phyloP scores from a whole-genome alignment of 2,888 invertebrate species.

The Geotrupes spiniger region DNA sequence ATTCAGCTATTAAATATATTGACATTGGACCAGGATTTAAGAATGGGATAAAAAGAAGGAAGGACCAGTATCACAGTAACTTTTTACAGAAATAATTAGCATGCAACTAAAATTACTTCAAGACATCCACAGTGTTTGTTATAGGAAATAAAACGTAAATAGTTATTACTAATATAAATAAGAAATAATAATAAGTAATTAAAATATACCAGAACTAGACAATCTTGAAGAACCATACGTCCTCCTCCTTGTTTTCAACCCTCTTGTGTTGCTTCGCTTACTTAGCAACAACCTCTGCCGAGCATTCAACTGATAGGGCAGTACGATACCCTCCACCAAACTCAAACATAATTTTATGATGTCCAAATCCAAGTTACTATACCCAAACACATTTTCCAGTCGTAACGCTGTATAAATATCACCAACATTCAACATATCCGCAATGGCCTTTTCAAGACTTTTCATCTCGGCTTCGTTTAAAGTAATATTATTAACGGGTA shows the following conservation, averaged over 20 bases:
- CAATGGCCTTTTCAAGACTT: constrained; percentile 54
- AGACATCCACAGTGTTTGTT: too few species aligned
- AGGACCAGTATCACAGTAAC: too few species aligned
- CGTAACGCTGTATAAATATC: constrained; percentile 61
- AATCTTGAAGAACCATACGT: constrained; percentile 41
- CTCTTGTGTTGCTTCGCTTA: constrained; percentile 46
- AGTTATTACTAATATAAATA: too few species aligned
- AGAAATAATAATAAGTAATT: too few species aligned
- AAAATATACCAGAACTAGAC: constrained; percentile 40
- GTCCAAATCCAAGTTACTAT: constrained; percentile 54
- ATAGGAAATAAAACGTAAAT: not conserved
- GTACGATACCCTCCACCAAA: constrained; percentile 62
- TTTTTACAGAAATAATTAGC: too few species aligned
- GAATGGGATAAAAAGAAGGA: not conserved
- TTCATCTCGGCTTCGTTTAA: constrained; percentile 50
- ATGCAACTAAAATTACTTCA: too few species aligned
- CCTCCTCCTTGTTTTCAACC: constrained; percentile 45
- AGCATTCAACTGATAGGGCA: constrained; percentile 62
- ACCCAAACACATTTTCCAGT: constrained; percentile 55
- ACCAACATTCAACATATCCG: constrained; percentile 56
- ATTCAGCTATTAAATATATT: too few species aligned
- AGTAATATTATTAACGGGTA: constrained; percentile 9
- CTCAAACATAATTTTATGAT: constrained; percentile 61
- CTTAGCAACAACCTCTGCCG: constrained; percentile 61
- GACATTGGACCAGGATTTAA: not conserved